Evolutionary conservation across 1,140 invertebrate genomes (phyloP).

Genomic region (Campodea augens): DNA sequence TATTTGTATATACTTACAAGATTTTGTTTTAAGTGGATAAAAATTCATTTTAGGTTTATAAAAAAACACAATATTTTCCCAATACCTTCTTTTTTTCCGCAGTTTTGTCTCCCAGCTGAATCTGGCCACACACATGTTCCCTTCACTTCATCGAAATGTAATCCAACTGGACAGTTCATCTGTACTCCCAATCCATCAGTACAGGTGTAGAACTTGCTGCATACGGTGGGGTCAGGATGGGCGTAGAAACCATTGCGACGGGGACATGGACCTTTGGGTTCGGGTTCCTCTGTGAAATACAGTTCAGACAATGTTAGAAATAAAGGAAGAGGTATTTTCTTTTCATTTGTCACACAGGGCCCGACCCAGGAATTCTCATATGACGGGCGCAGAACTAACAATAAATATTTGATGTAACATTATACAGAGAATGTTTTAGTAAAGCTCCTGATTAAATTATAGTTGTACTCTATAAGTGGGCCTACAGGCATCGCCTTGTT

Average conservation of each 20-base stretch:
- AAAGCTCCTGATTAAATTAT: too few relatives aligned
- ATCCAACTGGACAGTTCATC: conserved; percentile 59
- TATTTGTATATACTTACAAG: background rate
- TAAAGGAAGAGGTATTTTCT: too few relatives aligned
- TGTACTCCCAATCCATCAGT: conserved; percentile 62
- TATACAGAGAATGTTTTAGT: too few relatives aligned
- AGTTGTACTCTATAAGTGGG: too few relatives aligned
- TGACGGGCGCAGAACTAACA: too few relatives aligned
- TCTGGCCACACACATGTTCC: conserved; percentile 77
- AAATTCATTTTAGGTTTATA: background rate
- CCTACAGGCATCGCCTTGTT: too few relatives aligned
- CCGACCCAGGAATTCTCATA: too few relatives aligned
- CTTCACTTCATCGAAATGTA: conserved; percentile 71
- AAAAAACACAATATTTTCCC: too few relatives aligned
- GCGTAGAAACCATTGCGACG: conserved; percentile 72
- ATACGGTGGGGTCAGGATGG: conserved; percentile 56
- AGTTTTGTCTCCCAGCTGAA: conserved; percentile 51
- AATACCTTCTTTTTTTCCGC: conserved; percentile 27
- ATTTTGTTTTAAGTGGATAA: background rate
- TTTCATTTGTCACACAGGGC: too few relatives aligned
- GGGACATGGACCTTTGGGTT: conserved; percentile 49
- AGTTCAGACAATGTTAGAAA: conserved; percentile 2
- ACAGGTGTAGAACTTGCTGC: conserved; percentile 74
- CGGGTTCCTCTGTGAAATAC: conserved; percentile 42
- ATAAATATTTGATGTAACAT: too few relatives aligned